Conservation (phyloP, 2,888 invertebrate species). For the Rhagonycha fulva region DNA sequence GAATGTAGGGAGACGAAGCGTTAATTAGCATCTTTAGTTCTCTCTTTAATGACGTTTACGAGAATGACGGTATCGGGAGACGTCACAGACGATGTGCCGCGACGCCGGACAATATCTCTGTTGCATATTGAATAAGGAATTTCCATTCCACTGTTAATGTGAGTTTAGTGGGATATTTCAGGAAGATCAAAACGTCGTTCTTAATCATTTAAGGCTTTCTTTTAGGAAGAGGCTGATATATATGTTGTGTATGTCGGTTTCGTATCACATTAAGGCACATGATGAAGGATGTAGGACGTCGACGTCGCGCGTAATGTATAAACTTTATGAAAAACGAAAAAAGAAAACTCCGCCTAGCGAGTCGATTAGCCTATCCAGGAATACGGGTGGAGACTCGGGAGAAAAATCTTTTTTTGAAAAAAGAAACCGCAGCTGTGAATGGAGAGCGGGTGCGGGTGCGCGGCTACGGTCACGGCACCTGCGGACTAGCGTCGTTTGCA, state of each 20-base stretch:
- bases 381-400: constrained; percentile 57
- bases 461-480: constrained; percentile 57
- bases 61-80: constrained; percentile 27
- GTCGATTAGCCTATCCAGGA: constrained; percentile 56
- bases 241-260: constrained; percentile 14
- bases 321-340: constrained; percentile 37
- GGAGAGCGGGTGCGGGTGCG: constrained; percentile 52
- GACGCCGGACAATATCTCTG: constrained; percentile 39
- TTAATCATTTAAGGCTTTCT: not conserved
- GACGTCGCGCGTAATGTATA: constrained; percentile 46
- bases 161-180: not conserved
- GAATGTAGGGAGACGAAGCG: constrained; percentile 18
- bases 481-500: constrained; percentile 46
- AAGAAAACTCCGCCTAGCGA: constrained; percentile 51
- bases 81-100: constrained; percentile 29
- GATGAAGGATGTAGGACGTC: constrained; percentile 32
- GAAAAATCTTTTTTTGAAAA: constrained; percentile 56
- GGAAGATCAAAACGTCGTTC: not conserved
- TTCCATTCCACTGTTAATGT: constrained; percentile 43
- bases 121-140: constrained; percentile 48
- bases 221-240: not conserved
- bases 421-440: constrained; percentile 55
- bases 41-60: constrained; percentile 30
- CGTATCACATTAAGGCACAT: constrained; percentile 19
- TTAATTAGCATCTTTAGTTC: constrained; percentile 27